A percentile compares a stretch with the other conserved stretches of the same genome.
phyloP scores from a whole-genome alignment of 2,888 invertebrate species.

The Machimus rusticus region DNA sequence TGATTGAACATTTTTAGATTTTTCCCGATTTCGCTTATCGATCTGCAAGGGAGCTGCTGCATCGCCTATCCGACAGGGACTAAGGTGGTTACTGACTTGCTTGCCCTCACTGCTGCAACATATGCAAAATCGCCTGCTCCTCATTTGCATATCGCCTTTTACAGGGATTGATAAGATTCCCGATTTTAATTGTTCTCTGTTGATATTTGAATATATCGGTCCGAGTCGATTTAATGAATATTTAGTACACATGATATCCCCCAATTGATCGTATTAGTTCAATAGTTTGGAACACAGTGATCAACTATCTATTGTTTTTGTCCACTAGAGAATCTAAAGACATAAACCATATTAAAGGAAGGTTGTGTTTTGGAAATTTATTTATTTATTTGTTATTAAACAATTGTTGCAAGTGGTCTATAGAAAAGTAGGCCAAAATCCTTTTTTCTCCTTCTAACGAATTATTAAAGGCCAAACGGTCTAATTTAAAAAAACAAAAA shows the following conservation, averaged over 20 bases:
- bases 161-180: constrained; percentile 2
- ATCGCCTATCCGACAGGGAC: not conserved
- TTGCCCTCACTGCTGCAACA: constrained; percentile 15
- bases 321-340: not conserved
- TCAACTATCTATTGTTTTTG: not conserved
- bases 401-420: too few relatives aligned
- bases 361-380: too few relatives aligned
- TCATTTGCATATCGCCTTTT: constrained; percentile 25
- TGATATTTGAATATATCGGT: not conserved
- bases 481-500: too few relatives aligned
- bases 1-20: constrained; percentile 40
- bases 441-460: too few relatives aligned
- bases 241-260: not conserved
- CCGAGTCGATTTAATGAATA: constrained; percentile 24
- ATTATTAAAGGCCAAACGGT: too few relatives aligned
- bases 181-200: constrained; percentile 19
- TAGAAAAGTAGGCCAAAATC: too few relatives aligned
- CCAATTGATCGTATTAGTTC: not conserved
- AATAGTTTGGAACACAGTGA: not conserved
- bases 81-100: constrained; percentile 8
- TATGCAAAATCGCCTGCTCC: constrained; percentile 16
- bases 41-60: constrained; percentile 4
- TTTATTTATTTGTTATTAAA: too few relatives aligned
- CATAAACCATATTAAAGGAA: not conserved
- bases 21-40: constrained; percentile 20